Conservation (phyloP, 2,888 invertebrate species). For the Pinctada fucata region DNA sequence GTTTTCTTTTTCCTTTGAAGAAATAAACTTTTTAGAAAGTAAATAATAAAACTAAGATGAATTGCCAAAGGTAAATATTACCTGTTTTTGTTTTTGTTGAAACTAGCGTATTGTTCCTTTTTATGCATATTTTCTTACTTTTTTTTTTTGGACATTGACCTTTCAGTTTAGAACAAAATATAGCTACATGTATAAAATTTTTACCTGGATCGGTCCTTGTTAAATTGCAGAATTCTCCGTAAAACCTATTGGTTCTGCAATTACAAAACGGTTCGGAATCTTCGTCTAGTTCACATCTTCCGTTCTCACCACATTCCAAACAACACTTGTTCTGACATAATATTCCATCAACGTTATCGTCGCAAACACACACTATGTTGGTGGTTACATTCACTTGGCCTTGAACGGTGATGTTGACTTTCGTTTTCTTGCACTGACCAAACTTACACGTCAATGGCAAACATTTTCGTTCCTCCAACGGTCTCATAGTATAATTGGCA, state of each 20-base stretch:
- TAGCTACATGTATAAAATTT: too few species aligned
- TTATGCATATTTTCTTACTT: too few species aligned
- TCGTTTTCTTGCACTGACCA: not conserved
- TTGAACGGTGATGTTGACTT: too few species aligned
- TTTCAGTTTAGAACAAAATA: too few species aligned
- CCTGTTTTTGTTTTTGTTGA: too few species aligned
- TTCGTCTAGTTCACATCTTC: slow-evolving; percentile 22
- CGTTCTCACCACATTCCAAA: slow-evolving; percentile 37
- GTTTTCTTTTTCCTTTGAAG: too few species aligned
- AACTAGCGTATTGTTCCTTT: too few species aligned
- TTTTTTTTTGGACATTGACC: too few species aligned
- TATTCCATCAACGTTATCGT: slow-evolving; percentile 18
- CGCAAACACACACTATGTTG: slow-evolving; percentile 26
- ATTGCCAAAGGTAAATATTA: too few species aligned
- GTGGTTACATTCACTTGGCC: not conserved
- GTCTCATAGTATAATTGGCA: not conserved
- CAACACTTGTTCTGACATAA: slow-evolving; percentile 41
- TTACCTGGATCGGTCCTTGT: slow-evolving; percentile 4
- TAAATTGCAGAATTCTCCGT: slow-evolving; percentile 25
- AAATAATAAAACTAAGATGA: too few species aligned
- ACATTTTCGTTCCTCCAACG: slow-evolving; percentile 6
- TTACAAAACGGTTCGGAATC: slow-evolving; percentile 30
- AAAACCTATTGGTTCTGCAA: slow-evolving; percentile 22
- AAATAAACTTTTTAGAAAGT: too few species aligned
- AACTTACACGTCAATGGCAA: slow-evolving; percentile 10